A percentile compares a stretch with the other conserved stretches of the same genome.
Conservation (phyloP, 2,888 invertebrate species). For the Muscina levida region DNA sequence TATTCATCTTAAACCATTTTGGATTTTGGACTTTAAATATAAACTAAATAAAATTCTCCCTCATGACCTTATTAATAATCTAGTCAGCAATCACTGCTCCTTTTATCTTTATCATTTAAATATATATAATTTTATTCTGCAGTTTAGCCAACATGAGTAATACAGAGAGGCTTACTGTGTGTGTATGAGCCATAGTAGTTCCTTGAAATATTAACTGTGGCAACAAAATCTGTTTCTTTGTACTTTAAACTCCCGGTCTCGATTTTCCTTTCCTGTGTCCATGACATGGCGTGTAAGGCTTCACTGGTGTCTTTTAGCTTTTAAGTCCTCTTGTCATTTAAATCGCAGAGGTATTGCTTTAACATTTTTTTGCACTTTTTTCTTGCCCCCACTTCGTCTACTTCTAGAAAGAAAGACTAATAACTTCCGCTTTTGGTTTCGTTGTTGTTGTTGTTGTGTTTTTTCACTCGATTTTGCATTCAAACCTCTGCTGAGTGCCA, state of each 20-base stretch:
- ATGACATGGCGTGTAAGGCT: slow-evolving; percentile 3
- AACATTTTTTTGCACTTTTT: background rate
- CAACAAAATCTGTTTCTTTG: background rate
- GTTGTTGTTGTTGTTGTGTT: slow-evolving; percentile 32
- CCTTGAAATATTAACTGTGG: background rate
- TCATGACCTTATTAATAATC: too few species aligned
- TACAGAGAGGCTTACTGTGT: too few species aligned
- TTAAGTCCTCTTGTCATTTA: slow-evolving; percentile 28
- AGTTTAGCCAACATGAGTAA: too few species aligned
- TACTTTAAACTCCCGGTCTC: background rate
- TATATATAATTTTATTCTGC: too few species aligned
- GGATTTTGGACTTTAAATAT: too few species aligned
- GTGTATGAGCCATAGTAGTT: background rate
- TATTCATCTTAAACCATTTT: too few species aligned
- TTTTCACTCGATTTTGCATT: background rate
- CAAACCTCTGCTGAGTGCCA: slow-evolving; percentile 36
- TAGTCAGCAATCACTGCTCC: too few species aligned
- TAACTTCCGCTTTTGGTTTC: slow-evolving; percentile 65
- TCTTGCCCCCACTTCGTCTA: too few species aligned
- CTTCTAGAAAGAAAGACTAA: slow-evolving; percentile 49
- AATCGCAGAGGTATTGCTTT: background rate
- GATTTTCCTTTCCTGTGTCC: background rate
- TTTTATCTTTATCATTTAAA: too few species aligned
- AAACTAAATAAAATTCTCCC: too few species aligned
- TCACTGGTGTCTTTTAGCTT: background rate